Base-by-base conservation (phyloP, 2,113 vertebrate species). In the Nymphicus hollandicus region DNA sequence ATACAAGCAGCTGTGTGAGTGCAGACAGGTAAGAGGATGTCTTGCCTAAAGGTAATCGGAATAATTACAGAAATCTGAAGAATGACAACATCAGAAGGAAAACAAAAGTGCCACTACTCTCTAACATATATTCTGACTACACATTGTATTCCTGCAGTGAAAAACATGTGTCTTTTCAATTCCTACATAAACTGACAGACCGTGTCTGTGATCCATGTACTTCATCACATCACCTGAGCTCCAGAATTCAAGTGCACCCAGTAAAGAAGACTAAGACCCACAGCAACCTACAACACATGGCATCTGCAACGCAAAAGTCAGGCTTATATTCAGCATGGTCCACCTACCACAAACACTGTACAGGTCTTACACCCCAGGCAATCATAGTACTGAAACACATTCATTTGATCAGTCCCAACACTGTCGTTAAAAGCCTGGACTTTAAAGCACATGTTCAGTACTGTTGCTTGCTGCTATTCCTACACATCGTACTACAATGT, bases 401-500 rank as follows among this genome's bases (percentile, higher is more conserved):
- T 69, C 13, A 13, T 69, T 60, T 71, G 47, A 60, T 63, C 71
- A 55, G 49, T 37, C 72, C 18, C 58, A 66, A 31, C 7, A n/a
- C 17, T 6, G 14, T 10, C 27, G 53, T 77, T 22, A 55, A 43
- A 73, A 73, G 74, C 39, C 7, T 7, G 20, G 58, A 11, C 35
- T 74, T 33, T 2, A 47, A 60, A 58, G 68, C 35, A 60, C 15
- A 14, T 1, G 0, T 11, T 23, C 86, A 81, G 20, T 2, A 22
- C 64, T 6, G 15, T 2, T 89, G 55, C 61, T 81, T n/a, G 61
- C 65, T 68, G 68, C 27, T 60, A 20, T 27, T 82, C 44, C 69
- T 25, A 47, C 33, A 16, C 7, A 9, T 2, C 0, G 1, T 9
- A 23, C 65, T 37, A n/a, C 61, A 49, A 58, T 0, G 2, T 13